Evolutionary conservation across 35 echinoderm and acorn worm species (phyloP).

Genomic region (Amphiura filiformis): DNA sequence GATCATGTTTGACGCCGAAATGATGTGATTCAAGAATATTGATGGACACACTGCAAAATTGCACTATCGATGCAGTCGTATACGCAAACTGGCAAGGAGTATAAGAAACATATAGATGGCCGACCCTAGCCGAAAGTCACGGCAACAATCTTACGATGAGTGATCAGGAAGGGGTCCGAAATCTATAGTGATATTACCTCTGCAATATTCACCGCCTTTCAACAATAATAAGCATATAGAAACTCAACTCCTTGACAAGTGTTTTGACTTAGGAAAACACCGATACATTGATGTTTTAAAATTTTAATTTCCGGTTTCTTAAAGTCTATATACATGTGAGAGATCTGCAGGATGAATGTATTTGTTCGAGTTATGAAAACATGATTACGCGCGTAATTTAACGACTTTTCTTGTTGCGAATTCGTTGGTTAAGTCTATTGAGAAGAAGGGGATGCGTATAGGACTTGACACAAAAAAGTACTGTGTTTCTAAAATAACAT

Average conservation of each 20-base stretch:
- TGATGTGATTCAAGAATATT: constrained; percentile 6
- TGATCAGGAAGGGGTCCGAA: not conserved
- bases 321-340: not conserved
- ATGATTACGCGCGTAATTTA: not conserved
- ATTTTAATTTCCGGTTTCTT: constrained; percentile 8
- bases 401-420: not conserved
- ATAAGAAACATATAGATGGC: not conserved
- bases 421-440: not conserved
- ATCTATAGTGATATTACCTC: not conserved
- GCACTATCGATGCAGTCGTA: not conserved
- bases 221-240: not conserved
- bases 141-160: not conserved
- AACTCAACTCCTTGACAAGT: not conserved
- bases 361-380: constrained; percentile 10
- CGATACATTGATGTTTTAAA: not conserved
- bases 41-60: not conserved
- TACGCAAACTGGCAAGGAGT: too few species aligned
- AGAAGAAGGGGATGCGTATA: not conserved
- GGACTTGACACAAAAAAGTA: constrained; percentile 8
- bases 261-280: not conserved
- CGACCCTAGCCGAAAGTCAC: not conserved
- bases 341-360: not conserved
- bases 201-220: not conserved
- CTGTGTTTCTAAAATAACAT: constrained; percentile 1
- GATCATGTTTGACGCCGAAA: not conserved